Evolutionary conservation across 37 sponge, comb jelly and placozoan genomes (phyloP).

Genomic region (Chondrosia reniformis): DNA sequence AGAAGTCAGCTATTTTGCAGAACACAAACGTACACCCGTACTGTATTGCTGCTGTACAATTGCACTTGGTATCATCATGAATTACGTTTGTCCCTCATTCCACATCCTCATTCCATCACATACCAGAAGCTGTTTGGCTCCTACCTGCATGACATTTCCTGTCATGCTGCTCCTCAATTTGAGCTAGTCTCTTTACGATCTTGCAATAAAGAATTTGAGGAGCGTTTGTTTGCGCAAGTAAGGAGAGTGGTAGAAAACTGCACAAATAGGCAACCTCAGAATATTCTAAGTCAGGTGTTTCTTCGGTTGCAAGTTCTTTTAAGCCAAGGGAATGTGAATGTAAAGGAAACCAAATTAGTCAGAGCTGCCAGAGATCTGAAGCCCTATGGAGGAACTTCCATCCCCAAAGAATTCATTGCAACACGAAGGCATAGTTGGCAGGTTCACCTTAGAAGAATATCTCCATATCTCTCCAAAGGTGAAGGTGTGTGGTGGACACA

Average conservation of each 20-base stretch:
- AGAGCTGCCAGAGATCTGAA: not conserved
- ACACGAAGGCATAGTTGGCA: conserved; percentile 13
- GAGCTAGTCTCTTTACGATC: conserved; percentile 14
- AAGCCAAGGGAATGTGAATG: not conserved
- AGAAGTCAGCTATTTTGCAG: conserved; percentile 18
- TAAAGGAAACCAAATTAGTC: not conserved
- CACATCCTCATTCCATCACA: not conserved
- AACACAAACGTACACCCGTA: conserved; percentile 14
- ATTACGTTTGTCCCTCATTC: conserved; percentile 11
- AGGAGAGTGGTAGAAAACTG: conserved; percentile 1
- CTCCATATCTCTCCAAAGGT: conserved; percentile 3
- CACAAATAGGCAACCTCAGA: conserved; percentile 25
- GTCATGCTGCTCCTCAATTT: conserved; percentile 16
- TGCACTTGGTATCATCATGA: conserved; percentile 32
- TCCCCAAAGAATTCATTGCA: not conserved
- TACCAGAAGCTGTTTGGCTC: not conserved
- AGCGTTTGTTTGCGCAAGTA: conserved; percentile 26
- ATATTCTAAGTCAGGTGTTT: conserved; percentile 15
- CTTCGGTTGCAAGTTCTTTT: not conserved
- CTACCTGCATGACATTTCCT: conserved; percentile 11
- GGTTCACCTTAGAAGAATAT: conserved; percentile 8
- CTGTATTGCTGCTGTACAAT: conserved; percentile 29
- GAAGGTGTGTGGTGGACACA: conserved; percentile 20
- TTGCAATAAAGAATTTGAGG: conserved; percentile 23
- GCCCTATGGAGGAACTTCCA: not conserved